These are phyloP conservation scores for Ceramica pisi DNA, from an alignment of 2,888 invertebrate genomes.

Conservation along the genomic window DNA sequence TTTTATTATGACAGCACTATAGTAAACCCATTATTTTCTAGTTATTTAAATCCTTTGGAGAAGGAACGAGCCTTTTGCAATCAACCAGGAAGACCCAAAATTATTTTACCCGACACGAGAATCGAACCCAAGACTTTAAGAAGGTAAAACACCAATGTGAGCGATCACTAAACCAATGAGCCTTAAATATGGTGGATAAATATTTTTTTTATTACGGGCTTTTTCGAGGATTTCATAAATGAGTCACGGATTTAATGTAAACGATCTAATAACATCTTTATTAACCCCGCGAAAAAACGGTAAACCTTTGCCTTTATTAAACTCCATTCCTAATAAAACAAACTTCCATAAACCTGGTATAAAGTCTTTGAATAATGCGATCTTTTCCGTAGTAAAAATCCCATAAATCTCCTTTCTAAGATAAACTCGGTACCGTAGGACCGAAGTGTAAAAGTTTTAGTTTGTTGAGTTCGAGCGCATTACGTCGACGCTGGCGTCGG, in stretches of 20 bases:
- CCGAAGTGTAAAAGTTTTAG: slow-evolving; percentile 73
- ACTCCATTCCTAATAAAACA: slow-evolving; percentile 47
- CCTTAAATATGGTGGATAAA: background rate
- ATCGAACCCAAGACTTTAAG: background rate
- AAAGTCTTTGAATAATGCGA: slow-evolving; percentile 65
- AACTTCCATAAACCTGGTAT: slow-evolving; percentile 49
- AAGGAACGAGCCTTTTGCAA: no score
- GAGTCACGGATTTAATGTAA: slow-evolving; percentile 1
- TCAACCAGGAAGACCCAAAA: background rate
- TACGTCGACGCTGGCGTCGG: slow-evolving; percentile 45
- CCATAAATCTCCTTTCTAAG: slow-evolving; percentile 75
- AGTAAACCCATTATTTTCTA: no score
- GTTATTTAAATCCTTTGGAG: no score
- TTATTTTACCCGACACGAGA: background rate
- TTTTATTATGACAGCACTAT: no score
- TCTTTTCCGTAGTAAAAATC: slow-evolving; percentile 69
- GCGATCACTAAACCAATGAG: background rate
- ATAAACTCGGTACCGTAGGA: slow-evolving; percentile 69
- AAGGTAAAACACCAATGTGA: background rate
- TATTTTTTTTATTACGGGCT: background rate
- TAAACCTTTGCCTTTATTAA: slow-evolving; percentile 37
- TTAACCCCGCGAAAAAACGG: slow-evolving; percentile 13
- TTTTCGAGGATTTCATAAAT: slow-evolving; percentile 1
- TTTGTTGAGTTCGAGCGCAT: slow-evolving; percentile 62
- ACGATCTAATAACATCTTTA: background rate